Percentiles rank a stretch among this genome's conserved stretches.
phyloP scores from a whole-genome alignment of 2,888 invertebrate genomes.

The Lepidochitona cinerea region DNA sequence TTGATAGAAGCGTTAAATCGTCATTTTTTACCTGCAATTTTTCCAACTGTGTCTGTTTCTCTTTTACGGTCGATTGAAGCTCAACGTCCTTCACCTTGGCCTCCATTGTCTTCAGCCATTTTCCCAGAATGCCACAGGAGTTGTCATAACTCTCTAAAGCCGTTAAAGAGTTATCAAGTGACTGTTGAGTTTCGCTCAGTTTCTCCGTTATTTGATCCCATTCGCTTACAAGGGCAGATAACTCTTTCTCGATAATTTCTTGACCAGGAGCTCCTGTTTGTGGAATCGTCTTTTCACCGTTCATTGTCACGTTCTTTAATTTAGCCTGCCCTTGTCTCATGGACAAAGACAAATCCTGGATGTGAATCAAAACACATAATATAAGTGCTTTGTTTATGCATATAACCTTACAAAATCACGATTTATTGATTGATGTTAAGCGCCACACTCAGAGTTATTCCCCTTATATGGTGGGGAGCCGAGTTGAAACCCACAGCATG shows the following conservation, averaged over 20 bases:
- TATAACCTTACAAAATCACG: too few relatives aligned
- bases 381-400: too few relatives aligned
- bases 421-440: too few relatives aligned
- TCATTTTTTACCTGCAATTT: constrained; percentile 79
- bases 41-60: constrained; percentile 84
- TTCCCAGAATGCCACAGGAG: constrained; percentile 82
- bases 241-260: constrained; percentile 90
- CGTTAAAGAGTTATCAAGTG: constrained; percentile 89
- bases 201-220: constrained; percentile 92
- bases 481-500: too few relatives aligned
- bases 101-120: constrained; percentile 90
- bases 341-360: constrained; percentile 56
- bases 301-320: constrained; percentile 86
- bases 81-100: constrained; percentile 85
- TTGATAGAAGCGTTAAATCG: too few relatives aligned
- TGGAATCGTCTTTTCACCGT: constrained; percentile 90
- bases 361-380: too few relatives aligned
- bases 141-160: constrained; percentile 81
- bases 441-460: too few relatives aligned
- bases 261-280: constrained; percentile 95
- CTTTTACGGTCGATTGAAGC: constrained; percentile 85
- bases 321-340: constrained; percentile 73
- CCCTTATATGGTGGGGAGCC: too few relatives aligned
- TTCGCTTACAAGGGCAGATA: constrained; percentile 81
- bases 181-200: constrained; percentile 85